These are phyloP conservation scores for Neoascia interrupta DNA, from an alignment of 2,888 invertebrate genomes.

Conservation along the genomic window DNA sequence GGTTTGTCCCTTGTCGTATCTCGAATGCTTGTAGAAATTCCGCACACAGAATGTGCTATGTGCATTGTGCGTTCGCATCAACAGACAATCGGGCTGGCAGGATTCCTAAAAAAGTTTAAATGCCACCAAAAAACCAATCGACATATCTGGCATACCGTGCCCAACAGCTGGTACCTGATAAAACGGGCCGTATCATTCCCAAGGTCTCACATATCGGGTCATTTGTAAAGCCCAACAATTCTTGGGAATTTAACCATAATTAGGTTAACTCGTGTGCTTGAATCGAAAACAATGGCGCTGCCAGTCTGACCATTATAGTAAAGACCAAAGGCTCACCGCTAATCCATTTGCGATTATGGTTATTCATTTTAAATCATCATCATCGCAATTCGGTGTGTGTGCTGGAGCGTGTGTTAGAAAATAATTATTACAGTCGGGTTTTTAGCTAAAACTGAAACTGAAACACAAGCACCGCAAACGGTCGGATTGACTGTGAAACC, in stretches of 20 bases:
- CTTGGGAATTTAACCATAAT: slow-evolving; percentile 9
- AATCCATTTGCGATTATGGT: slow-evolving; percentile 53
- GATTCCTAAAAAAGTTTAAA: background rate
- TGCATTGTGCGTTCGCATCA: slow-evolving; percentile 24
- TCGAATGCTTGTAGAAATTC: too few species aligned
- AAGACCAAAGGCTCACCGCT: slow-evolving; percentile 48
- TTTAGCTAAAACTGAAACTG: background rate
- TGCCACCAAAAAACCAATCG: slow-evolving; percentile 1
- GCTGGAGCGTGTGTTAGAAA: slow-evolving; percentile 1
- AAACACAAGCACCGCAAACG: background rate
- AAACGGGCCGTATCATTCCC: too few species aligned
- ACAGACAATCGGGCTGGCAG: slow-evolving; percentile 7
- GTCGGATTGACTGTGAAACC: background rate
- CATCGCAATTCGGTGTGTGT: slow-evolving; percentile 7
- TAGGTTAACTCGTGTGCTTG: slow-evolving; percentile 6
- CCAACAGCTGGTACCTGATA: background rate
- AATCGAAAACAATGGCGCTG: slow-evolving; percentile 36
- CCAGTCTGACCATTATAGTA: too few species aligned
- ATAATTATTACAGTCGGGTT: slow-evolving; percentile 19
- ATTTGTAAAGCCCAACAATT: slow-evolving; percentile 11
- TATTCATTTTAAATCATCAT: slow-evolving; percentile 47
- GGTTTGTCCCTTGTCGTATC: background rate
- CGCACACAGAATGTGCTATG: too few species aligned
- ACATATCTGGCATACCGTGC: slow-evolving; percentile 6
- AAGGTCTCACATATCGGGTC: slow-evolving; percentile 13